Evolutionary conservation across 2,797 vertebrate species (phyloP).

Genomic region (Pipistrellus pipistrellus): DNA sequence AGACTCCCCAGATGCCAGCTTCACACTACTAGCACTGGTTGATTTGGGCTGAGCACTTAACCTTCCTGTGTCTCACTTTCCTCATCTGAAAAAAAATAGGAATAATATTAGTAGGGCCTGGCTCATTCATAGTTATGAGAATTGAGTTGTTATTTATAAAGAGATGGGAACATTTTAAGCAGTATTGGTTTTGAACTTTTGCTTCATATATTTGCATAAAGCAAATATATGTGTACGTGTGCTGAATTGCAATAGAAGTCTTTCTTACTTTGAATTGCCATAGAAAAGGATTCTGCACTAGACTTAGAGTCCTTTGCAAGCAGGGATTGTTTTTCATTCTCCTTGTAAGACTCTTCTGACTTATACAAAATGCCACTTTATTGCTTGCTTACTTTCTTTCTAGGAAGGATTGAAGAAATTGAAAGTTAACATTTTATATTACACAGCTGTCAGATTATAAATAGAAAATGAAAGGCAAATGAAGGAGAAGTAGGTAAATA

Average conservation of each 20-base stretch:
- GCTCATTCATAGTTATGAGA: neutral
- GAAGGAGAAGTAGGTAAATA: neutral
- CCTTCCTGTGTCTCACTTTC: neutral
- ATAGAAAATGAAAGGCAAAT: constrained; percentile 43
- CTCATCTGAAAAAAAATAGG: neutral
- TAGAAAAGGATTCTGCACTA: neutral
- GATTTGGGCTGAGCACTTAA: neutral
- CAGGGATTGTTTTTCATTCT: neutral
- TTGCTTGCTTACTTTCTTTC: neutral
- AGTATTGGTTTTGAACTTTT: neutral
- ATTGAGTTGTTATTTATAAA: neutral
- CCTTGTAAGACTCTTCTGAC: constrained; percentile 15
- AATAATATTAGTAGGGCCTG: neutral
- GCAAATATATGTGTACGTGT: neutral
- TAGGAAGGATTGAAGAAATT: constrained; percentile 34
- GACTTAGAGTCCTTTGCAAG: constrained; percentile 3
- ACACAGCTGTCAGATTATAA: neutral
- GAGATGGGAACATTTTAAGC: neutral
- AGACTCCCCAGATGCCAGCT: neutral
- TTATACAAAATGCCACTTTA: neutral
- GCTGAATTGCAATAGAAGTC: neutral
- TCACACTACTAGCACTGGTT: neutral
- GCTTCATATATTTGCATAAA: neutral
- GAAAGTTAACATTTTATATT: constrained; percentile 8
- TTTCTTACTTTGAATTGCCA: neutral